Conservation (phyloP, 2,113 vertebrate genomes). For the Dendropsophus ebraccatus region DNA sequence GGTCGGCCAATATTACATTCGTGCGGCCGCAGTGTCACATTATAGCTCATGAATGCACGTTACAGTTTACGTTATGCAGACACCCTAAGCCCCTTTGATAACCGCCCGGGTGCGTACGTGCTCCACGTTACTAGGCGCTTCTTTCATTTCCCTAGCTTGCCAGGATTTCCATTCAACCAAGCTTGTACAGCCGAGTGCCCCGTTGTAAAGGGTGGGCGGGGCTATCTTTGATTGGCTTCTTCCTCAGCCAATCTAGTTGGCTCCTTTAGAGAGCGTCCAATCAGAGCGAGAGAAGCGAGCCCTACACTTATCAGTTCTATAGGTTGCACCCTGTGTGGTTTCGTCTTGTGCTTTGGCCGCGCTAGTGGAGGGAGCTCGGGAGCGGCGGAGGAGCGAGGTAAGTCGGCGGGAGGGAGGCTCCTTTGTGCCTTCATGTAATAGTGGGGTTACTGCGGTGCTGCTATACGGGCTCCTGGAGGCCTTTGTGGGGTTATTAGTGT, state of each 20-base stretch:
- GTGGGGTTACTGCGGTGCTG: fast-evolving
- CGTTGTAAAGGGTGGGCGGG: conserved; percentile 7
- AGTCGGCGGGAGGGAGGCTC: not conserved
- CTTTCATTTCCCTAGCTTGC: not conserved
- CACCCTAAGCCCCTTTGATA: too few relatives aligned
- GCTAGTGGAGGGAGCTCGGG: conserved; percentile 41
- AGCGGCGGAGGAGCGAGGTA: not conserved
- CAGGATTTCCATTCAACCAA: conserved; percentile 48
- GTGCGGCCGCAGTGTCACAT: too few relatives aligned
- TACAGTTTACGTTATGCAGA: too few relatives aligned
- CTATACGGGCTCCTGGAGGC: too few relatives aligned
- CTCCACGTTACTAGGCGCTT: not conserved
- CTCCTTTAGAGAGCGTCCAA: not conserved
- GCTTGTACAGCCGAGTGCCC: conserved; percentile 1
- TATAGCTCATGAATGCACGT: not conserved
- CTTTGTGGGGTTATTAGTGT: not conserved
- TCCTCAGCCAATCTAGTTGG: not conserved
- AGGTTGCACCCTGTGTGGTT: conserved; percentile 46
- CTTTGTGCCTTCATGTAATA: too few relatives aligned
- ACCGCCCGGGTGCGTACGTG: not conserved
- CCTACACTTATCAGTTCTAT: not conserved
- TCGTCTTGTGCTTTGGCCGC: conserved; percentile 52
- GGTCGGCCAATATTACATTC: not conserved
- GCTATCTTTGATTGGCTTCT: conserved; percentile 24
- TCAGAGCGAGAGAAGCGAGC: not conserved